Evolutionary conservation across 1,140 invertebrate species (phyloP).

Genomic region (Drosophila novamexicana): DNA sequence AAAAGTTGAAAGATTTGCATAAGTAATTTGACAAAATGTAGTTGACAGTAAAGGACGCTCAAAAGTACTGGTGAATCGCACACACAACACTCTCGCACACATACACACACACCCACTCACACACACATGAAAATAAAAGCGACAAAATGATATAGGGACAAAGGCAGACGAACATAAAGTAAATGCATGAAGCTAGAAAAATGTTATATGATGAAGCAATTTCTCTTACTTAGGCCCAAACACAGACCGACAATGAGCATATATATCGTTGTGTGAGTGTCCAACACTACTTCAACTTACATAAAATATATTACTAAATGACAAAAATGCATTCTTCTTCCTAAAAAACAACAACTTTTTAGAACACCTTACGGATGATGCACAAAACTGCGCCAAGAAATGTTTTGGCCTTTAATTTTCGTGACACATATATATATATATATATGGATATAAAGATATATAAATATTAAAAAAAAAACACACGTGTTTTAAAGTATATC

Average conservation of each 20-base stretch:
- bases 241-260: conserved; percentile 15
- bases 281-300: background rate
- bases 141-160: conserved; percentile 58
- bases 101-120: conserved; percentile 3
- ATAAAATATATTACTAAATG: conserved; percentile 4
- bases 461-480: too few relatives aligned
- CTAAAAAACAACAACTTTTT: background rate
- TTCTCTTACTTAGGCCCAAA: conserved; percentile 70
- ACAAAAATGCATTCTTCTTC: background rate
- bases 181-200: conserved; percentile 47
- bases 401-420: background rate
- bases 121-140: conserved; percentile 46
- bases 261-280: background rate
- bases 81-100: conserved; percentile 44
- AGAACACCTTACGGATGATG: background rate
- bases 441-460: too few relatives aligned
- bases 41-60: conserved; percentile 78
- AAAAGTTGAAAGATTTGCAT: conserved; percentile 83
- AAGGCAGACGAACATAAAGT: conserved; percentile 41
- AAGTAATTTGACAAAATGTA: conserved; percentile 83
- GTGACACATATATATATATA: too few relatives aligned
- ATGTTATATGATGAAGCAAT: conserved; percentile 60
- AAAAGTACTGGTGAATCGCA: conserved; percentile 48
- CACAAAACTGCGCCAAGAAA: background rate
- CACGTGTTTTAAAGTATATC: too few relatives aligned